Conservation (phyloP, 2,888 invertebrate species). For the Eremobia ochroleuca region DNA sequence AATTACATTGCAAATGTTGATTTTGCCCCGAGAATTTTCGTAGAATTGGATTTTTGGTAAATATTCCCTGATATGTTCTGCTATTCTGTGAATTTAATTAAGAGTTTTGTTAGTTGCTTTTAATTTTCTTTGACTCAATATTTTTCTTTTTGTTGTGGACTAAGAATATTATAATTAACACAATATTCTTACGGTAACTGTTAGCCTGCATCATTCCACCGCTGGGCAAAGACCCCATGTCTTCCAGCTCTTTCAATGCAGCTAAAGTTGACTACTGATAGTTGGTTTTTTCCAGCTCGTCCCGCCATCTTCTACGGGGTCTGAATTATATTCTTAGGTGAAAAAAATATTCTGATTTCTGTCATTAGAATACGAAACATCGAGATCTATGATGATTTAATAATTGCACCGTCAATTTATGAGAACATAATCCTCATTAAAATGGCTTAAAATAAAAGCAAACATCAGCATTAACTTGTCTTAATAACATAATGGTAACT, state of each 20-base stretch:
- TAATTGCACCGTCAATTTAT: background rate
- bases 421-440: background rate
- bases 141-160: background rate
- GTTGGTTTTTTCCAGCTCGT: no score
- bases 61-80: background rate
- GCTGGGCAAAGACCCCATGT: background rate
- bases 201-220: background rate
- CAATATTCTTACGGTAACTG: no score
- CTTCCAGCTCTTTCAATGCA: background rate
- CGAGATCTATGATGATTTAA: background rate
- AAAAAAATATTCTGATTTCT: background rate
- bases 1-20: slow-evolving; percentile 52
- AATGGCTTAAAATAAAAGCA: background rate
- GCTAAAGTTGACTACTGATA: background rate
- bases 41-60: slow-evolving; percentile 38
- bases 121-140: background rate
- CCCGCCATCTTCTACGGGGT: no score
- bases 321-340: no score
- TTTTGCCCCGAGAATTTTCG: slow-evolving; percentile 14
- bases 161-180: background rate
- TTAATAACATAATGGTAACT: background rate
- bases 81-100: slow-evolving; percentile 7
- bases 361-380: background rate
- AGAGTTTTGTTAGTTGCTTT: slow-evolving; percentile 2
- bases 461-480: slow-evolving; percentile 1